Conservation (phyloP, 2,888 invertebrate species). For the Drosophila prostipennis region DNA sequence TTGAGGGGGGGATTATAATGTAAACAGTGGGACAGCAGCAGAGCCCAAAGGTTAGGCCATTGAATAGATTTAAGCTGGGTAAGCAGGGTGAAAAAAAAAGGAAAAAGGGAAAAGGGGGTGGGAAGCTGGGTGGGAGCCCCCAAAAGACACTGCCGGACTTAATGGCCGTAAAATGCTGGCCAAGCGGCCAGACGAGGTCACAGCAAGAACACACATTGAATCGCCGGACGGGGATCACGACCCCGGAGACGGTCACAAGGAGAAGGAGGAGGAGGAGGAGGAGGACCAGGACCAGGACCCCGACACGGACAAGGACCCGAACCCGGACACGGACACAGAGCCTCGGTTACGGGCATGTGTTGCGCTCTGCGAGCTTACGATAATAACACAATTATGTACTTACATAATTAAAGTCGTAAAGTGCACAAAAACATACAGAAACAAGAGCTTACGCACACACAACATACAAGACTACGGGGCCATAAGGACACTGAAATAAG, state of each 20-base stretch:
- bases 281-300: background rate
- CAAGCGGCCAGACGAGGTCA: slow-evolving; percentile 67
- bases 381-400: slow-evolving; percentile 78
- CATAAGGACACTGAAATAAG: slow-evolving; percentile 8
- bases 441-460: slow-evolving; percentile 2
- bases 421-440: slow-evolving; percentile 56
- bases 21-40: no score
- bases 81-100: background rate
- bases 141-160: slow-evolving; percentile 63
- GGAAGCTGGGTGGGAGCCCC: background rate
- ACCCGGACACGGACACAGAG: slow-evolving; percentile 10
- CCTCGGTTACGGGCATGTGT: slow-evolving; percentile 41
- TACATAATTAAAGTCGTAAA: slow-evolving; percentile 78
- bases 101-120: background rate
- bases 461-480: background rate
- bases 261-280: no score
- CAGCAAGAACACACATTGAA: slow-evolving; percentile 35
- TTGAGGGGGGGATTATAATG: slow-evolving; percentile 28
- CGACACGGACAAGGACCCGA: slow-evolving; percentile 17
- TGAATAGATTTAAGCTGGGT: background rate
- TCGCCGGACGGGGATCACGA: slow-evolving; percentile 17
- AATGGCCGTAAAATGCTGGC: slow-evolving; percentile 74
- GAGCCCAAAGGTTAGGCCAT: slow-evolving; percentile 23
- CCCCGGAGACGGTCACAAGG: background rate
- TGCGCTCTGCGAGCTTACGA: slow-evolving; percentile 61